These are phyloP conservation scores for Lophochroa leadbeateri DNA, from an alignment of 2,113 vertebrate genomes.

Conservation along the genomic window DNA sequence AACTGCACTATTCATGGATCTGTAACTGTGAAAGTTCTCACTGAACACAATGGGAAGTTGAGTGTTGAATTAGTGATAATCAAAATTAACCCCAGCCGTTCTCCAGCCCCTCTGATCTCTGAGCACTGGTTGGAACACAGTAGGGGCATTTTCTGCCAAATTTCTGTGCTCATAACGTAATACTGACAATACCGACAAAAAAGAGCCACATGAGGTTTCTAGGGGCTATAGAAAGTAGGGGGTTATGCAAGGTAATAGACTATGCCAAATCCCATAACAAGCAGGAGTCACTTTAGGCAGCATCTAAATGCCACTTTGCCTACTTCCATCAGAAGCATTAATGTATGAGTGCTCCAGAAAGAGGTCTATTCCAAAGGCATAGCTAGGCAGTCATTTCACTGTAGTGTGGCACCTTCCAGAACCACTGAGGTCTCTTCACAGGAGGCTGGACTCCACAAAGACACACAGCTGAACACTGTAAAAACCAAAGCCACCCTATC, in stretches of 20 bases:
- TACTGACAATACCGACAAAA: not conserved
- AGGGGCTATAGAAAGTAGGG: not conserved
- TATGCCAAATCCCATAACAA: not conserved
- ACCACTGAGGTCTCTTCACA: fast-evolving
- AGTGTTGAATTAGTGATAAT: not conserved
- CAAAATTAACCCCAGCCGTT: not conserved
- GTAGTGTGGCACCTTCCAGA: not conserved
- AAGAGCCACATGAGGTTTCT: not conserved
- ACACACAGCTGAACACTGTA: not conserved
- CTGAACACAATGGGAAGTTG: not conserved
- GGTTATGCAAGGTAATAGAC: not conserved
- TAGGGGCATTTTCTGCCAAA: not conserved
- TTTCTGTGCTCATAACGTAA: not conserved
- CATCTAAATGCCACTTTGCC: not conserved
- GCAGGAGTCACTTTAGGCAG: not conserved
- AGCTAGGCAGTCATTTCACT: not conserved
- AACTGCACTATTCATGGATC: not conserved
- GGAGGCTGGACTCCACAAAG: not conserved
- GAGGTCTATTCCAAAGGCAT: not conserved
- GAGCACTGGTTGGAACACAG: not conserved
- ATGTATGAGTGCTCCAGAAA: not conserved
- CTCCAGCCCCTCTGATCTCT: not conserved
- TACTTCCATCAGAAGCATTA: not conserved
- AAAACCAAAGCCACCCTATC: not conserved
- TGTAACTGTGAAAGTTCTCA: not conserved